Percentiles rank a stretch among this genome's conserved stretches.
Conservation (phyloP, 1,140 invertebrate species). For the Heliconius hewitsoni region DNA sequence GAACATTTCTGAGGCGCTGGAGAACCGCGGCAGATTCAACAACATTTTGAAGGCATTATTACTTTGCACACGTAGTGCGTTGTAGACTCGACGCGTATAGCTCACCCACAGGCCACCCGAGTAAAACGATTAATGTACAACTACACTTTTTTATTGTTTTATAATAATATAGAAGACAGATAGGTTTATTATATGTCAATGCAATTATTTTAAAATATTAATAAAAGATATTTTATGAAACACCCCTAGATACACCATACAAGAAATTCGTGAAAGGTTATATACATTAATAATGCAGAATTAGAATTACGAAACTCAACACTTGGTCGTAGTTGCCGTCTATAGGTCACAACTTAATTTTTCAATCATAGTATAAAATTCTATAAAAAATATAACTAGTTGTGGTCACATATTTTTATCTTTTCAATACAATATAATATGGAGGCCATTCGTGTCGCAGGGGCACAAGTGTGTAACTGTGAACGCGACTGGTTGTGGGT, state of each 20-base stretch:
- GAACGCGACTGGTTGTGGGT: no score
- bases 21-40: no score
- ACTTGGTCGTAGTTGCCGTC: slow-evolving; percentile 1
- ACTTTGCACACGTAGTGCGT: no score
- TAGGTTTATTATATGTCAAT: neutral
- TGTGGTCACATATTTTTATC: neutral
- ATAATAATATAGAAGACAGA: no score
- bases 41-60: no score
- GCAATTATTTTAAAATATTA: neutral
- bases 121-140: no score
- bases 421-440: neutral
- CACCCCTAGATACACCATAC: slow-evolving; percentile 31
- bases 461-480: no score
- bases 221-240: neutral
- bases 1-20: no score
- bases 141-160: no score
- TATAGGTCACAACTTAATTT: slow-evolving; percentile 32
- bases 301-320: slow-evolving; percentile 43
- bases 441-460: no score
- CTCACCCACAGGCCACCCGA: no score
- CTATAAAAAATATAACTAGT: neutral
- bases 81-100: no score
- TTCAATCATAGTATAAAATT: slow-evolving; percentile 16
- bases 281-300: slow-evolving; percentile 53
- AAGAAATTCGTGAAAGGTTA: slow-evolving; percentile 46